A percentile compares a stretch with the other conserved stretches of the same genome.
Evolutionary conservation across 35 echinoderm and acorn worm species (phyloP).

Genomic region (Hemicentrotus pulcherrimus): DNA sequence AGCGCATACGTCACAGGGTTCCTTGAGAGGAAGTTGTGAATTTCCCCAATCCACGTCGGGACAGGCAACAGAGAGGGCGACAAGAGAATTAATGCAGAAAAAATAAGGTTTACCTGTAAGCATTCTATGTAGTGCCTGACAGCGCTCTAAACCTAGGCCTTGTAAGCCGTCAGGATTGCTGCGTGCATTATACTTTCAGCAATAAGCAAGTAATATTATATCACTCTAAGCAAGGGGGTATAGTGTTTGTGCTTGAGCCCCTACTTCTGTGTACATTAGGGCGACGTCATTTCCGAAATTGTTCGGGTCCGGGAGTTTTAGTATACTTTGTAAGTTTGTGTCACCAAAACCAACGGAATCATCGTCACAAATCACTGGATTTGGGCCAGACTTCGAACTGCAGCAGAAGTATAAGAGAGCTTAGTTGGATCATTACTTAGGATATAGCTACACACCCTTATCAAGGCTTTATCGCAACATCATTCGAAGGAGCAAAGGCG

Average conservation of each 20-base stretch:
- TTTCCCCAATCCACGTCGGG: not conserved
- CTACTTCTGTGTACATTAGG: not conserved
- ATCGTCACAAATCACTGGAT: not conserved
- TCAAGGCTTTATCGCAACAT: not conserved
- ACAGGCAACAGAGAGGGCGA: not conserved
- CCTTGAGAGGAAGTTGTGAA: not conserved
- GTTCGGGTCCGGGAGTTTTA: not conserved
- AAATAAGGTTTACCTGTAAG: not conserved
- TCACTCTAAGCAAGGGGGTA: not conserved
- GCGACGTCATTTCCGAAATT: not conserved
- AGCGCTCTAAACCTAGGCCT: not conserved
- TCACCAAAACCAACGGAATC: not conserved
- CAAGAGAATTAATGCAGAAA: not conserved
- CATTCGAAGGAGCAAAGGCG: not conserved
- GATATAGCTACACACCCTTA: not conserved
- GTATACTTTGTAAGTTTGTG: not conserved
- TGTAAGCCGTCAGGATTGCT: not conserved
- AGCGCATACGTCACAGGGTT: slow-evolving; percentile 5
- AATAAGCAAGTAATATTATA: not conserved
- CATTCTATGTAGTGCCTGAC: not conserved
- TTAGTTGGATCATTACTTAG: not conserved
- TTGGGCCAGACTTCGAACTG: not conserved
- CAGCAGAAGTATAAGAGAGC: not conserved
- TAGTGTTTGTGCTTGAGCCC: not conserved
- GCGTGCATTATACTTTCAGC: not conserved